phyloP scores from a whole-genome alignment of 2,888 invertebrate species.

The Ophion slaviceki region DNA sequence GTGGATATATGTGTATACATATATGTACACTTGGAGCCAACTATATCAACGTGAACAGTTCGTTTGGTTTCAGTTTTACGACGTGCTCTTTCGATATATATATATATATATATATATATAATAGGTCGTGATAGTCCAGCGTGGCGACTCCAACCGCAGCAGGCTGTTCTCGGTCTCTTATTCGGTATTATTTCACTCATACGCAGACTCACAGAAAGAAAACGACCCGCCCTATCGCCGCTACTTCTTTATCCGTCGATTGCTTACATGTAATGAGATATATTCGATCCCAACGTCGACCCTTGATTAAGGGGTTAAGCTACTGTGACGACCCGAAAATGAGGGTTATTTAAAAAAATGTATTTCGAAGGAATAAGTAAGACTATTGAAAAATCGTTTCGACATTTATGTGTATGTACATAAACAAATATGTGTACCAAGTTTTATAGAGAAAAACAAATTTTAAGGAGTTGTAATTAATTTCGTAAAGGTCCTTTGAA shows the following conservation, averaged over 20 bases:
- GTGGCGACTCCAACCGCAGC: conserved; percentile 47
- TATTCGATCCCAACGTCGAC: neutral
- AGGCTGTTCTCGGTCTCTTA: conserved; percentile 64
- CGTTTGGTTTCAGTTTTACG: conserved; percentile 80
- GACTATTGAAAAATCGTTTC: no score
- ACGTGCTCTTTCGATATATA: conserved; percentile 63
- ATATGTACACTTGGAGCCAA: conserved; percentile 66
- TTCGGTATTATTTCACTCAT: conserved; percentile 78
- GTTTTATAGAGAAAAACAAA: no score
- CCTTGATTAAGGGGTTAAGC: neutral
- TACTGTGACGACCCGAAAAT: no score
- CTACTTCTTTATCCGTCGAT: conserved; percentile 30
- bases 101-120: conserved; percentile 13
- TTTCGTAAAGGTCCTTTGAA: no score
- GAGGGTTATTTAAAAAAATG: no score
- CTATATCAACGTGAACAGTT: conserved; percentile 79
- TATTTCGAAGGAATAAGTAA: no score
- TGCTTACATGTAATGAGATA: conserved; percentile 1
- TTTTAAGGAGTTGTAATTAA: no score
- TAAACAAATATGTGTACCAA: no score
- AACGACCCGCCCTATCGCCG: conserved; percentile 58
- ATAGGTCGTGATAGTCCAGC: conserved; percentile 47
- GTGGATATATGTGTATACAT: conserved; percentile 57
- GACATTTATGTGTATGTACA: no score
- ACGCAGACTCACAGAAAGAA: conserved; percentile 62